Conservation (phyloP, 2,888 invertebrate species). For the Campoplex nolae region DNA sequence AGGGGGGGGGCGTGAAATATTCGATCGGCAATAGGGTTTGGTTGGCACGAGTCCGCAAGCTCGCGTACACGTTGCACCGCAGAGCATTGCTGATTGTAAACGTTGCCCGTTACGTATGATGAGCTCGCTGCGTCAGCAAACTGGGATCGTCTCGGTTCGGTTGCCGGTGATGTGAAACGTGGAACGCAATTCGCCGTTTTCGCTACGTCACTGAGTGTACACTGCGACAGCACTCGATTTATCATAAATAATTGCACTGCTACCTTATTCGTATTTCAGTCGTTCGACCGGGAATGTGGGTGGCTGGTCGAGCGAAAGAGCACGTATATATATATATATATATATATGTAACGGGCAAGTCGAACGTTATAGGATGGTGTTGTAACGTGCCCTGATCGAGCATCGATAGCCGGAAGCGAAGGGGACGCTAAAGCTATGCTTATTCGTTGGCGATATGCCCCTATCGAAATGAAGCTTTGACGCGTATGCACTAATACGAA, state of each 20-base stretch:
- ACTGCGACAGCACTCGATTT: slow-evolving; percentile 74
- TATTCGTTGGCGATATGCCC: not conserved
- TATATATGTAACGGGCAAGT: not conserved
- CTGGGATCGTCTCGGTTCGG: slow-evolving; percentile 41
- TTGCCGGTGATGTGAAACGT: slow-evolving; percentile 56
- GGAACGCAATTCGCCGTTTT: slow-evolving; percentile 61
- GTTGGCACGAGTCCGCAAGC: slow-evolving; percentile 59
- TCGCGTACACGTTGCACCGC: slow-evolving; percentile 53
- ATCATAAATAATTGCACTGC: slow-evolving; percentile 82
- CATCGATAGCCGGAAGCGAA: not conserved
- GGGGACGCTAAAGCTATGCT: not conserved
- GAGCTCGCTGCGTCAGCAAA: slow-evolving; percentile 70
- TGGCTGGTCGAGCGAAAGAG: slow-evolving; percentile 37
- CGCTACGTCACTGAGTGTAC: slow-evolving; percentile 67
- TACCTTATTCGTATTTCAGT: slow-evolving; percentile 73
- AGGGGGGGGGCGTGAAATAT: slow-evolving; percentile 57
- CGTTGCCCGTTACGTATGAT: slow-evolving; percentile 67
- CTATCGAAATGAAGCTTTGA: not conserved
- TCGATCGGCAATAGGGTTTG: slow-evolving; percentile 55
- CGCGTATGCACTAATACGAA: not conserved
- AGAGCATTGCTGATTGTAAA: slow-evolving; percentile 70
- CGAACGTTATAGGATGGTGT: not conserved
- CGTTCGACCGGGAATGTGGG: slow-evolving; percentile 69
- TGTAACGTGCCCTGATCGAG: not conserved
- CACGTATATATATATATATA: slow-evolving; percentile 10